Evolutionary conservation across 2,113 vertebrate species (phyloP), one percentile per base, ranked within the genome.

Genomic region (Muntiacus reevesi): DNA sequence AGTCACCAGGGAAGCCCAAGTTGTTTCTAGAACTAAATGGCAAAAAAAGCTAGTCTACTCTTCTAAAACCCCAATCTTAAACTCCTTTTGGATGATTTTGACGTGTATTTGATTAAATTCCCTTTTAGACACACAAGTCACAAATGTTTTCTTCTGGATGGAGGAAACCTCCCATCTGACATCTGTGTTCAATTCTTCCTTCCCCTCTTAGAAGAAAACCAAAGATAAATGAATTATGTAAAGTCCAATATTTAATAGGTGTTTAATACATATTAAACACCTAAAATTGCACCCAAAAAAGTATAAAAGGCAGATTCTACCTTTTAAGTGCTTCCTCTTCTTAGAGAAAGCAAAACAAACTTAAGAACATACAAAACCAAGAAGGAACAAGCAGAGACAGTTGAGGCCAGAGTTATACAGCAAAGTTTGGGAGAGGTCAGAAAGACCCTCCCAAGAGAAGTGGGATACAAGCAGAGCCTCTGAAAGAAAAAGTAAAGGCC

Each of bases 101-200:
- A 74, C 11, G 15, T 62, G 36, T 89, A 67, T 76, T 74, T 92
- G 57, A 74, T 81, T 81, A n/a, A 30, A 96, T 57, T 97, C 94
- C 36, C 71, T 74, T 74, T 74, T 9, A 92, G 93, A 91, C 40
- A n/a, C 17, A 43, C 13, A 85, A 87, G 16, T 89, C 9, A 2
- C 21, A 11, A 21, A 60, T n/a, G 57, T 1, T 15, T 94, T 97
- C 81, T 91, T 97, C 76, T 50, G 67, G 83, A 54, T 57, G 33
- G 43, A 97, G 45, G 28, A 94, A 89, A 96, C 23, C 43, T 89
- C 59, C 83, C 64, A 71, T 88, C 94, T 97, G 27, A 98, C 94
- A 82, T 40, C 87, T 43, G 52, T 81, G 62, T 83, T 96, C 45
- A 57, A 84, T 60, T 95, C 23, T 57, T 94, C 50, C 89, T 89